Evolutionary conservation across 2,113 vertebrate genomes (phyloP).

Genomic region (Nettapus auritus): DNA sequence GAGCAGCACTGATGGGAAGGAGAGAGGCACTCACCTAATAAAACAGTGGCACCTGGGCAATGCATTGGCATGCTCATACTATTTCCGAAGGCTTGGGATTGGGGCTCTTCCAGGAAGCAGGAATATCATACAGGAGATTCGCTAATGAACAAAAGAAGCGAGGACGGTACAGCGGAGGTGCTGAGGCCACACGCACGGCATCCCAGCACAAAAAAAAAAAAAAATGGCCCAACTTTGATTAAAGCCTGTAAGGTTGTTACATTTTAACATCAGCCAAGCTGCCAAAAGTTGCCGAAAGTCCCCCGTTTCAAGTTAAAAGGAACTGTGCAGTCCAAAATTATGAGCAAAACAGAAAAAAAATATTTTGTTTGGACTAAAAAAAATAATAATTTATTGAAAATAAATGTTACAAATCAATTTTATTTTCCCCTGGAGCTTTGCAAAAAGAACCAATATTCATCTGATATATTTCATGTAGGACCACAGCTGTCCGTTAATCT

Average conservation of each 20-base stretch:
- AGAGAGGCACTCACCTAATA: slow-evolving; percentile 45
- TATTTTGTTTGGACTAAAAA: slow-evolving; percentile 38
- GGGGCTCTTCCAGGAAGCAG: rapidly evolving
- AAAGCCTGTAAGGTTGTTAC: rapidly evolving
- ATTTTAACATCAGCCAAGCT: rapidly evolving
- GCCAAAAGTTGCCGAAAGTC: background rate
- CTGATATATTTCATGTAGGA: background rate
- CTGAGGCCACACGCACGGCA: rapidly evolving
- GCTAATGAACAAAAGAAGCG: rapidly evolving
- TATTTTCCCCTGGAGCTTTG: background rate
- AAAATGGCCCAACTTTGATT: background rate
- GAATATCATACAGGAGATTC: background rate
- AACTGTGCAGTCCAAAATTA: background rate
- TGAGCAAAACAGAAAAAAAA: slow-evolving; percentile 6
- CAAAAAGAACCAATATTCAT: slow-evolving; percentile 34
- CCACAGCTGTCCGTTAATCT: background rate
- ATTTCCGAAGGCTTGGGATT: background rate
- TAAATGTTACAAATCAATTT: slow-evolving; percentile 6
- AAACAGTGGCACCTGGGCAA: slow-evolving; percentile 52
- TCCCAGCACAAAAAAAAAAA: background rate
- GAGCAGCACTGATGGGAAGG: background rate
- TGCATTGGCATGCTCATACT: background rate
- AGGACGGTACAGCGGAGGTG: rapidly evolving
- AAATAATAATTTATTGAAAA: slow-evolving; percentile 44
- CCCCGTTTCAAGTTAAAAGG: background rate